Base-by-base conservation (phyloP, 2,888 invertebrate genomes). In the Listrodromus nycthemerus region DNA sequence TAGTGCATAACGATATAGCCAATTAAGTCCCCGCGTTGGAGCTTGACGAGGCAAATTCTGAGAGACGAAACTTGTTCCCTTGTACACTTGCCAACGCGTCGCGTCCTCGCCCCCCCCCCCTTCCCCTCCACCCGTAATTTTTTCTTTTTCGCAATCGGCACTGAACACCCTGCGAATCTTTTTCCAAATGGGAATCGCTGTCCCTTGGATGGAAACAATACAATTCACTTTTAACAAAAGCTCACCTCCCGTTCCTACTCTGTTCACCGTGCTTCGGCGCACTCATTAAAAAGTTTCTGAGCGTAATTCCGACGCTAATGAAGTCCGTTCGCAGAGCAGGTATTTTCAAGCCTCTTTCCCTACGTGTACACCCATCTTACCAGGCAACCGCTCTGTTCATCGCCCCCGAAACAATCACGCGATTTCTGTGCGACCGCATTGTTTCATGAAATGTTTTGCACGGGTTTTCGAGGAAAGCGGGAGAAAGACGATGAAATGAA, bases 291-390 rank as follows among this genome's bases (percentile, higher is more conserved):
- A 83, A 80, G 75, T 83, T 83, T 69, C 79, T 48, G 66, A 71
- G 75, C 75, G 80, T 71, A 75, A 83, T 83, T 83, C 66, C 71
- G 66, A 80, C 70, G 75, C 55, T 79, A 79, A 83, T 83, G 75
- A 79, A 83, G 83, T 83, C 79, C 83, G 79, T 79, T 33, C 61
- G 63, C 48, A 19, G 45, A n/a, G 8, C 30, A 10, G 52, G 30
- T 45, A 63, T 63, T 45, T 75, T 37, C 30, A 19, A 65, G 1
- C 33, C 30, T 37, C 16, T 27, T 61, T 61, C 16, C 58, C 30
- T 30, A 30, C 48, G 13, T 48, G 7, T 13, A 30, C n/a, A 37
- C n/a, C 21, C 24, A 16, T 19, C n/a, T 8, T 24, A 21, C 16
- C 45, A 13, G 48, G 61, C 61, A 65, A 27, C 24, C 27, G 33